Conservation (phyloP, 2,888 invertebrate species). For the Crepidodera aurea region DNA sequence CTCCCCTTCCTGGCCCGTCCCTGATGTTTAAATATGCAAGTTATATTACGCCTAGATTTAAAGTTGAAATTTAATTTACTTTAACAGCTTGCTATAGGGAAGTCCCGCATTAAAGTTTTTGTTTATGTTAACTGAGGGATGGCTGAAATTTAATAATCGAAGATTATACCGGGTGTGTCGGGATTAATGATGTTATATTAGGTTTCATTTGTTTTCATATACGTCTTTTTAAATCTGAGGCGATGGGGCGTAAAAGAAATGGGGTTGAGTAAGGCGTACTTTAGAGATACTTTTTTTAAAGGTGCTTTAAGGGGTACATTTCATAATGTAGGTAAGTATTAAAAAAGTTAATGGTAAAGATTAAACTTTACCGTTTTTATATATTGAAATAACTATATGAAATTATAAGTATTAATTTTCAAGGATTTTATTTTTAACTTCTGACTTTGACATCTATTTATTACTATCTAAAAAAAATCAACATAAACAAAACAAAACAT, state of each 20-base stretch:
- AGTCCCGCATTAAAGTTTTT: constrained; percentile 42
- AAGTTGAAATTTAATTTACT: constrained; percentile 46
- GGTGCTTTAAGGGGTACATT: too few species aligned
- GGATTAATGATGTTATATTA: constrained; percentile 9
- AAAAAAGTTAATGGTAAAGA: too few species aligned
- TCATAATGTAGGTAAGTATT: too few species aligned
- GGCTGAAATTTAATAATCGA: constrained; percentile 44
- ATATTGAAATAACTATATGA: too few species aligned
- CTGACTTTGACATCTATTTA: too few species aligned
- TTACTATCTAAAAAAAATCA: too few species aligned
- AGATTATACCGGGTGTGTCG: constrained; percentile 26
- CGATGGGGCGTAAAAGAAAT: neutral
- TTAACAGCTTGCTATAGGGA: constrained; percentile 39
- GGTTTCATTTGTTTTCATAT: constrained; percentile 4
- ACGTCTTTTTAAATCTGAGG: neutral
- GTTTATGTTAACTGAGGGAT: constrained; percentile 45
- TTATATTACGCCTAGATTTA: constrained; percentile 42
- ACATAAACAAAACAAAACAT: too few species aligned
- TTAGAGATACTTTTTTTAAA: too few species aligned
- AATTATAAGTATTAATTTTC: too few species aligned
- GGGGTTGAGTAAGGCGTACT: neutral
- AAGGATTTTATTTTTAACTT: too few species aligned
- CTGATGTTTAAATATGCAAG: constrained; percentile 31
- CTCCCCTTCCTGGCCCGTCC: constrained; percentile 19
- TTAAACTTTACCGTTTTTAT: too few species aligned